Evolutionary conservation across 2,113 vertebrate species (phyloP).

Genomic region (Donacobius atricapilla): DNA sequence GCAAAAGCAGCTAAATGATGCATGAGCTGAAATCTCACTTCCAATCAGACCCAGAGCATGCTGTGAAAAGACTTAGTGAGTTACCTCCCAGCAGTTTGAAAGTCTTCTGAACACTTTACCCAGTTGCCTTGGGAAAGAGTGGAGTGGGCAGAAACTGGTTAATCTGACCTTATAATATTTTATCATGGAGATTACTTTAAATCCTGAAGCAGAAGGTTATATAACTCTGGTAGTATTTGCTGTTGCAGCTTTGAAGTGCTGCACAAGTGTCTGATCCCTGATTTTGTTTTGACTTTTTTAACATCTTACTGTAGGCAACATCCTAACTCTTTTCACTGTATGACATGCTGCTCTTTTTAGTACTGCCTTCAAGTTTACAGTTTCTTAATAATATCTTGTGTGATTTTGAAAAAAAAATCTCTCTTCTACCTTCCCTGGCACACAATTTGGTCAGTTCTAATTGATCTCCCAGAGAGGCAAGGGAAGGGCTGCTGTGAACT

Average conservation of each 20-base stretch:
- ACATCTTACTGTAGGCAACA: not conserved
- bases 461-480: not conserved
- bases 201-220: not conserved
- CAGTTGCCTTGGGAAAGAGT: not conserved
- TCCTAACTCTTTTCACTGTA: not conserved
- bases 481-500: not conserved
- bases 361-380: not conserved
- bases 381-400: not conserved
- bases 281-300: not conserved
- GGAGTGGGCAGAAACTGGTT: not conserved
- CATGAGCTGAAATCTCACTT: conserved; percentile 30
- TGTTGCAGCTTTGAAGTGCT: not conserved
- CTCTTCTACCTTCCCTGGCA: not conserved
- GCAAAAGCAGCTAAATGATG: conserved; percentile 44
- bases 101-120: not conserved
- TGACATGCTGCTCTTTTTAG: not conserved
- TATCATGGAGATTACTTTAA: conserved; percentile 7
- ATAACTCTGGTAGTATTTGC: not conserved
- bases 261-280: not conserved
- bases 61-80: not conserved
- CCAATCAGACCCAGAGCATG: not conserved
- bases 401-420: not conserved
- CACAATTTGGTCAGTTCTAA: not conserved
- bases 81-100: not conserved
- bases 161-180: conserved; percentile 14